Percentiles rank a stretch among this genome's conserved stretches.
Conservation (phyloP, 2,113 vertebrate genomes). For the Connochaetes taurinus region DNA sequence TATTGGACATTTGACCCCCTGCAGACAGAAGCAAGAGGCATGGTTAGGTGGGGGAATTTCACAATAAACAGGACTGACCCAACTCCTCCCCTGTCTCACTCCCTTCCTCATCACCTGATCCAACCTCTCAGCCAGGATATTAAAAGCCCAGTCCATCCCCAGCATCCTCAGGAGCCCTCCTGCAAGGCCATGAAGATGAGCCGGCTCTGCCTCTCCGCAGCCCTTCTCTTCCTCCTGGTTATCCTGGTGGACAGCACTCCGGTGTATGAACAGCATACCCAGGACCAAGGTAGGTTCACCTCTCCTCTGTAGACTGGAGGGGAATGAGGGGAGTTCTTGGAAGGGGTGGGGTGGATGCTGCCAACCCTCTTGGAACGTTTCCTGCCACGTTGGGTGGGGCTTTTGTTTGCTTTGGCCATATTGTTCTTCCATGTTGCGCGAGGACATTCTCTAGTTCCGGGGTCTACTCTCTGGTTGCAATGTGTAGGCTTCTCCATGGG, state of each 20-base stretch:
- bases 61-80: background rate
- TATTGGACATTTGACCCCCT: background rate
- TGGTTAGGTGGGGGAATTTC: background rate
- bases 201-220: background rate
- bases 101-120: background rate
- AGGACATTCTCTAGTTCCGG: background rate
- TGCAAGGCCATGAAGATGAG: background rate
- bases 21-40: background rate
- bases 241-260: background rate
- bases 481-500: background rate
- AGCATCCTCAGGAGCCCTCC: background rate
- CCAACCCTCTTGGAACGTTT: background rate
- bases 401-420: background rate
- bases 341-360: background rate
- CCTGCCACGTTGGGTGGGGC: background rate
- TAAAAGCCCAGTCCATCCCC: background rate
- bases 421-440: background rate
- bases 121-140: background rate
- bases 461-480: background rate
- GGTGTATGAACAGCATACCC: background rate
- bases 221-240: background rate
- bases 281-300: background rate
- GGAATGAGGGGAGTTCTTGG: background rate
- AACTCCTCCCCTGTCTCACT: background rate
- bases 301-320: background rate